Base-by-base conservation (phyloP, 2,888 invertebrate genomes). In the Drosophila parthenogenetica region DNA sequence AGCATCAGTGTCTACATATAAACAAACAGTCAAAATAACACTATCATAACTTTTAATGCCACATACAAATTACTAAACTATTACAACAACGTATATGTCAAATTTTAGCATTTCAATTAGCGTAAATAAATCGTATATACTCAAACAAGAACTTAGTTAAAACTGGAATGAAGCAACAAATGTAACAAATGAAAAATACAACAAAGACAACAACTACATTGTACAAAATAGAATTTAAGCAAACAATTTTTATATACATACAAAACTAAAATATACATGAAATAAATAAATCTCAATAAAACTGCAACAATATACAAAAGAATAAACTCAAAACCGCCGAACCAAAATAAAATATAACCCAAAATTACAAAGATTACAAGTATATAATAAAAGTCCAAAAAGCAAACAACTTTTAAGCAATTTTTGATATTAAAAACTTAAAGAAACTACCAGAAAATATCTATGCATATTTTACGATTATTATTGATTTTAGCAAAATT, bases 171-270 rank as follows among this genome's bases (percentile, higher is more conserved):
- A 81, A 83, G 72, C 73, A 86, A 84, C 69, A 67, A 68, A 67
- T 54, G 65, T 64, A 79, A 74, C 77, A 75, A 78, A 70, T 60
- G 39, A 69, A 60, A 76, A 69, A 79, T 76, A 82, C 70, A 78
- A 80, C 84, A 78, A 86, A 81, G 84, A 88, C 86, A 82, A 88
- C 89, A 89, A 89, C 79, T 77, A 76, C 75, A 89, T 88, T 88
- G 88, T 89, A 88, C 89, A 89, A 89, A 88, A 87, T 88, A 88
- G 76, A 29, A 69, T 45, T 55, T 88, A 88, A 89, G 88, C 82
- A 75, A 72, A 75, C 74, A 65, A 69, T 59, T 70, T 81, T 72
- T 79, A 72, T 74, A 81, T 79, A 82, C 65, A 84, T 59, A 67
- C 60, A 65, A 67, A 66, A 45, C 16, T 35, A 50, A 53, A 50